Base-by-base conservation (phyloP, 1,140 invertebrate species). In the Melanaphis sacchari region DNA sequence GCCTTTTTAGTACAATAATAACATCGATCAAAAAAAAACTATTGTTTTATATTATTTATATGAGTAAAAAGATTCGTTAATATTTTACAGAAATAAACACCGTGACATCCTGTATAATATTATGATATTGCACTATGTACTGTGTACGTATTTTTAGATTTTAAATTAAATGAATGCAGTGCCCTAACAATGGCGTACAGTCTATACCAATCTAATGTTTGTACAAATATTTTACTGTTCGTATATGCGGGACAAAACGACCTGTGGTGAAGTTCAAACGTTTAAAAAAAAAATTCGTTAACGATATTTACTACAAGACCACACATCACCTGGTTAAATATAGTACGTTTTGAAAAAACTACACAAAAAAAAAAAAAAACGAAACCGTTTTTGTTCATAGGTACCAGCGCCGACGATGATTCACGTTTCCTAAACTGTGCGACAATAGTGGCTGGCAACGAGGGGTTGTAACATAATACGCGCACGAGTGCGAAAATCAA, bases 381-480 rank as follows among this genome's bases (percentile, higher is more conserved):
- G 26, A 41, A 41, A 84, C 8, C 22, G 82, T 85, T 85, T 85
- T 43, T 26, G 85, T 43, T n/a, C 6, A 15, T 8, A 46, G 15
- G 40, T 11, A 84, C 24, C 24, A 26, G 4, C 40, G 2, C 26
- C 82, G 38, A 26, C 38, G 21, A 11, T 8, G 40, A 38, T 90
- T 90, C 54, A 90, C 52, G 89, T 90, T 90, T 41, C 54, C 89
- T 66, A 90, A 90, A 66, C 89, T 90, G 89, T 66, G 40, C n/a
- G 40, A 90, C 52, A 52, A 15, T 40, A 41, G 38, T 38, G 40
- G 59, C 59, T 59, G 26, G 89, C 52, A 90, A 8, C 1, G 24
- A 90, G 1, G 89, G 89, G 89, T 90, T 41, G 89, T 31, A 52
- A 38, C 82, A n/a, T 59, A 31, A 59, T 59, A 54, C 40, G 5